phyloP scores from a whole-genome alignment of 35 echinoderm and acorn worm genomes.

The Strongylocentrotus purpuratus region DNA sequence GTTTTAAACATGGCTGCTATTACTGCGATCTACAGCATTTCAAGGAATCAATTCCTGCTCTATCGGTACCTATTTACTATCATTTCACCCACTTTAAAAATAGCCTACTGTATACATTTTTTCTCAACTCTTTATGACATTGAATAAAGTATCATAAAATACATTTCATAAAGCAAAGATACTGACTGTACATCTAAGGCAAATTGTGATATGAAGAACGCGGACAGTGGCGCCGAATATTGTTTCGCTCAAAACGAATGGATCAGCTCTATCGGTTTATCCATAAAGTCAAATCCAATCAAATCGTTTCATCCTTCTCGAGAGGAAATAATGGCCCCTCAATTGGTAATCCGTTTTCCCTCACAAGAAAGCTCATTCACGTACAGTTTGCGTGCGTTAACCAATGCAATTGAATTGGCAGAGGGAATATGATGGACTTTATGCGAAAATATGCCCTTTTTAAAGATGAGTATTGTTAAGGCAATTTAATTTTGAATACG shows the following conservation, averaged over 20 bases:
- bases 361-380: not conserved
- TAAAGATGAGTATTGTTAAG: too few species aligned
- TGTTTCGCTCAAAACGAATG: not conserved
- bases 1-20: too few species aligned
- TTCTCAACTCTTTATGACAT: too few species aligned
- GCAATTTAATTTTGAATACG: too few species aligned
- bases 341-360: not conserved
- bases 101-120: too few species aligned
- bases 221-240: not conserved
- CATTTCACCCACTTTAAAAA: too few species aligned
- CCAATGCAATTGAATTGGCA: not conserved
- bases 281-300: not conserved
- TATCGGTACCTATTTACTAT: too few species aligned
- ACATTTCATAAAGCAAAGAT: not conserved
- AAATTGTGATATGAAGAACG: not conserved
- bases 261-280: not conserved
- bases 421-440: too few species aligned
- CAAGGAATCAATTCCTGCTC: too few species aligned
- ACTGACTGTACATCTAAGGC: not conserved
- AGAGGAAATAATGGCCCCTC: not conserved
- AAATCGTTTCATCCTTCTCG: not conserved
- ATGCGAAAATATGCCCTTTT: too few species aligned
- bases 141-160: not conserved
- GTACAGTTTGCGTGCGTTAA: not conserved
- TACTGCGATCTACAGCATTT: too few species aligned